Base-by-base conservation (phyloP, 2,113 vertebrate species). In the Dasyprocta punctata region DNA sequence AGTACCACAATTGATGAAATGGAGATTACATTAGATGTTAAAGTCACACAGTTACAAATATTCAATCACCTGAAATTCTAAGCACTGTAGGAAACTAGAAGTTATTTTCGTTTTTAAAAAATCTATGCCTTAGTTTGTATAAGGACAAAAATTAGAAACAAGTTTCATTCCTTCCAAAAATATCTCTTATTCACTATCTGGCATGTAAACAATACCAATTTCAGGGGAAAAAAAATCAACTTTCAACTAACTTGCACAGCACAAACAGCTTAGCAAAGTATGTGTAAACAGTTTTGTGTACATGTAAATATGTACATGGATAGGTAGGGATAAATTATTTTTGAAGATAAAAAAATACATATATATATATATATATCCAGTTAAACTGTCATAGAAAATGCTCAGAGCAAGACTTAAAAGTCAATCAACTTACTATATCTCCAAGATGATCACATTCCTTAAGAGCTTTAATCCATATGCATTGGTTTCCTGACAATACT, bases 41-140 rank as follows among this genome's bases (percentile, higher is more conserved):
- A 54, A 95, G 61, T 82, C 41, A 88, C 33, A 90, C 11, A 81
- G 49, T 24, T 44, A 38, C 73, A 49, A 86, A 82, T 92, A 86
- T 90, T 87, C 67, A 87, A 67, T 63, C 61, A 87, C 36, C 81
- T 38, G 47, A 86, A 94, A 77, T 78, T 92, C n/a, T 78, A 90
- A 49, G 38, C 4, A 36, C 71, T 90, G 22, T 2, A 67, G 86
- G 56, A 94, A 90, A 90, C 22, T 47, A 60, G 22, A 82, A 92
- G 26, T 90, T 85, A 89, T 69, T 89, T 69, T 86, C 52, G 60
- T 17, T 63, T 58, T 93, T 96, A 69, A 80, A 90, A 96, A 88
- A 65, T 12, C 10, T 91, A 91, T 52, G 47, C 54, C 26, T 91
- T 28, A 38, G 47, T 80, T 17, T 90, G 26, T n/a, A 63, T 63